Base-by-base conservation (phyloP, 1,140 invertebrate genomes). In the Dendrolimus kikuchii region DNA sequence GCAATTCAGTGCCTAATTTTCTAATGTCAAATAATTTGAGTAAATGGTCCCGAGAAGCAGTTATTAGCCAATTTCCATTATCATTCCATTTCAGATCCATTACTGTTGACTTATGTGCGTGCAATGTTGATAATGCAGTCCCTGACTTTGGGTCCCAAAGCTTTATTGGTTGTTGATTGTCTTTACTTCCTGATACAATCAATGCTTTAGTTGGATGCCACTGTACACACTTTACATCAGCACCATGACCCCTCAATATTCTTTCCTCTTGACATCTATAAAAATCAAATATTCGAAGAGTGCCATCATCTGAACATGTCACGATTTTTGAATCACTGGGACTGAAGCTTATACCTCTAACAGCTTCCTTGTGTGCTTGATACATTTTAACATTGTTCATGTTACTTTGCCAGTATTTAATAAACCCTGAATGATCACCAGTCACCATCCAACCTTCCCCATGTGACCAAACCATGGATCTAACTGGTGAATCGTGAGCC, bases 301-400 rank as follows among this genome's bases (percentile, higher is more conserved):
- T 99, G 58, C 98, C 98, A 89, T 99, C 99, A 88, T 99, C 98
- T 48, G 98, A 99, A 89, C 98, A 99, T 36, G 98, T 98, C 6
- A 96, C 97, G 90, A 99, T 97, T 90, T 99, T 99, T 74, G 93
- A 93, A 91, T 99, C 99, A 78, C 95, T 96, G 50, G 99, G 98
- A 89, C 97, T 98, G 91, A 99, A 99, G 92, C 98, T 99, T 90
- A 99, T 95, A 88, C 97, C 98, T 85, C 99, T 92, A 71, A 99
- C 94, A 59, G 99, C 95, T 91, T 99, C 99, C 92, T 99, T 99
- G 88, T 99, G 99, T 40, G 98, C 99, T 89, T 99, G 98, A 91
- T 98, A 99, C 97, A 99, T 99, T 91, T 99, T 99, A 10, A 99
- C 99, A 89, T 99, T 99, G 89, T 99, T 99, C 98, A 99, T 99